Evolutionary conservation across 53 echinoderm and acorn worm species (phyloP).

Genomic region (Crossaster papposus): DNA sequence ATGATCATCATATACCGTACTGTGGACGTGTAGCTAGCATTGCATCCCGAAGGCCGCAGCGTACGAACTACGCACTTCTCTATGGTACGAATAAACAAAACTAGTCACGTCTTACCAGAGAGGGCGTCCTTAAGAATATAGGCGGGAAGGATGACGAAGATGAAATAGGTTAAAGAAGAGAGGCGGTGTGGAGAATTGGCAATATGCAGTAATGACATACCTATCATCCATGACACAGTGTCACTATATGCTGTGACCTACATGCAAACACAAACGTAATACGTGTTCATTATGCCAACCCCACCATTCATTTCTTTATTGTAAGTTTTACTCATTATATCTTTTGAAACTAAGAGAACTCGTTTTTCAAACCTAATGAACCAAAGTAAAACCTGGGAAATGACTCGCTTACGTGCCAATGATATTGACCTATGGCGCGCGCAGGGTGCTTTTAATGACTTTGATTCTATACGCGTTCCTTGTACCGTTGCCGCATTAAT

Average conservation of each 20-base stretch:
- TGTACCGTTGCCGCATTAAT: not conserved
- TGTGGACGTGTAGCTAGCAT: not conserved
- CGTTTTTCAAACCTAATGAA: not conserved
- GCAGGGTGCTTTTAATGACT: not conserved
- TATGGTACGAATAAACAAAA: conserved; percentile 24
- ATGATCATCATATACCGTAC: conserved; percentile 11
- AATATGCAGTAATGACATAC: not conserved
- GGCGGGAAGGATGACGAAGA: not conserved
- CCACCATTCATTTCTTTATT: not conserved
- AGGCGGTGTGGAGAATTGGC: not conserved
- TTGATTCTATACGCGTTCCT: not conserved
- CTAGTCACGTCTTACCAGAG: not conserved
- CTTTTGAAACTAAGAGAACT: not conserved
- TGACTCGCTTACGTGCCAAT: not conserved
- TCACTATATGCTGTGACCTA: not conserved
- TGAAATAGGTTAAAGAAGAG: not conserved
- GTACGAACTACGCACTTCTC: conserved; percentile 12
- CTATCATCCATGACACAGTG: not conserved
- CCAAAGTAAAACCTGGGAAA: not conserved
- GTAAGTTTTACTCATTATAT: not conserved
- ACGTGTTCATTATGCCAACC: not conserved
- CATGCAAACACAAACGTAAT: not conserved
- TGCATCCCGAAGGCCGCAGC: not conserved
- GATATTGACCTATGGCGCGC: not conserved
- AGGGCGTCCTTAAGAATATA: conserved; percentile 37